Base-by-base conservation (phyloP, 2,888 invertebrate genomes). In the Brachypalpus laphriformis region DNA sequence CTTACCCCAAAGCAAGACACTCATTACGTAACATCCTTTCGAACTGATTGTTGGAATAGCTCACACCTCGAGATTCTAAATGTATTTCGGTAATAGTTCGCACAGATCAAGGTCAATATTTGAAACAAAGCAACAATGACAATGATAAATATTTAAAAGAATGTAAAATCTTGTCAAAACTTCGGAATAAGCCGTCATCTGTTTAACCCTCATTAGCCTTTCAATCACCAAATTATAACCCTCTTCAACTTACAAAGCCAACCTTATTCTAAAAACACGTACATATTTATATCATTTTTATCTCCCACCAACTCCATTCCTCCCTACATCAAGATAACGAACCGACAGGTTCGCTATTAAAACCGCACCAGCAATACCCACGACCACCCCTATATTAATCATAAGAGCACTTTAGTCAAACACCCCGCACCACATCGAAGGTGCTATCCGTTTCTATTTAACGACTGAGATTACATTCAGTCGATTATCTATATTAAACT, bases 401-500 rank as follows among this genome's bases (percentile, higher is more conserved):
- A 63, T 47, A 22, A 65, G 63, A 34, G 63, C 31, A 61, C 47
- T 65, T 47, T 49, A 20, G 31, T 11, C 45, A n/a, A 76, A 47
- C 20, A 22, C 42, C 25, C 57, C 37, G 3, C n/a, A 8, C 9
- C 56, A 16, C 22, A 34, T 8, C 20, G 22, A 25, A 1, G 51
- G 51, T 40, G 18, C 22, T 22, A 47, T 34, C 49, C 14, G 37
- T 66, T 47, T 57, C 51, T 28, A 57, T 76, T 76, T 68, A 57
- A 65, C 65, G 57, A 66, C 68, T 49, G 20, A 57, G 51, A 76
- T 76, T 68, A 76, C 40, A 66, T 37, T 75, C 28, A 68, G 68
- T 59, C 68, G 68, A 76, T 76, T 76, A 68, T 76, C 68, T 59
- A 59, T 57, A 68, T 68, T 76, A 68, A 76, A 40, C 37, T 57